Conservation (phyloP, 2,113 vertebrate species). For the Pao palembangensis region DNA sequence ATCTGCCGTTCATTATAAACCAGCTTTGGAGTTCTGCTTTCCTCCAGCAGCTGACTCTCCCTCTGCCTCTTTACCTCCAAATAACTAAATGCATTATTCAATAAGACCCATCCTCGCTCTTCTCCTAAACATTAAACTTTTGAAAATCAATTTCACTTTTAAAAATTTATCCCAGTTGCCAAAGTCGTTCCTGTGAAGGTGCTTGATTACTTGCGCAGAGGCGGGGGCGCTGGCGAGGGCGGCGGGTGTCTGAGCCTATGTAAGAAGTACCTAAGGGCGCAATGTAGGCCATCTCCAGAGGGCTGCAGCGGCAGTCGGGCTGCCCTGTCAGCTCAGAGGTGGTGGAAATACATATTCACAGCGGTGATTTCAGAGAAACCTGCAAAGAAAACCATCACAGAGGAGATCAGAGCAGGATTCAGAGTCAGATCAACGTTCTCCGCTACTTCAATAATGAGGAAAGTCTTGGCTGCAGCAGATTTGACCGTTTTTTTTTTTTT, state of each 20-base stretch:
- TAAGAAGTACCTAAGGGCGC: slow-evolving; percentile 24
- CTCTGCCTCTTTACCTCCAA: slow-evolving; percentile 48
- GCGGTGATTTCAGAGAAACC: slow-evolving; percentile 8
- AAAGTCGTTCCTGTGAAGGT: slow-evolving; percentile 53
- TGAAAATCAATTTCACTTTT: slow-evolving; percentile 63
- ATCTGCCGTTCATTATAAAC: slow-evolving; percentile 59
- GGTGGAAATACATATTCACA: slow-evolving; percentile 26
- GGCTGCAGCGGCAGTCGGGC: slow-evolving; percentile 14
- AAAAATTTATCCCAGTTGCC: slow-evolving; percentile 52
- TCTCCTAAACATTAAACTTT: slow-evolving; percentile 68
- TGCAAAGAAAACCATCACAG: slow-evolving; percentile 17
- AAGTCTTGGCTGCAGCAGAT: no score
- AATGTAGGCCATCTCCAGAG: slow-evolving; percentile 37
- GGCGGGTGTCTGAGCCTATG: neutral
- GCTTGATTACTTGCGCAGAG: slow-evolving; percentile 55
- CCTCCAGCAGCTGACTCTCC: slow-evolving; percentile 47
- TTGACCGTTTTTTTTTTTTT: no score
- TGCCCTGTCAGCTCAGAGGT: slow-evolving; percentile 8
- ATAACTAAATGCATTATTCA: slow-evolving; percentile 70
- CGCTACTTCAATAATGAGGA: no score
- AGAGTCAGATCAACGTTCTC: no score
- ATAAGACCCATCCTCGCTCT: slow-evolving; percentile 12
- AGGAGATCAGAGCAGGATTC: neutral
- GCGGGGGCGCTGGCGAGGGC: slow-evolving; percentile 20
- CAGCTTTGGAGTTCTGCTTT: slow-evolving; percentile 48